Base-by-base conservation (phyloP, 2,797 vertebrate species). In the Lerista edwardsae region DNA sequence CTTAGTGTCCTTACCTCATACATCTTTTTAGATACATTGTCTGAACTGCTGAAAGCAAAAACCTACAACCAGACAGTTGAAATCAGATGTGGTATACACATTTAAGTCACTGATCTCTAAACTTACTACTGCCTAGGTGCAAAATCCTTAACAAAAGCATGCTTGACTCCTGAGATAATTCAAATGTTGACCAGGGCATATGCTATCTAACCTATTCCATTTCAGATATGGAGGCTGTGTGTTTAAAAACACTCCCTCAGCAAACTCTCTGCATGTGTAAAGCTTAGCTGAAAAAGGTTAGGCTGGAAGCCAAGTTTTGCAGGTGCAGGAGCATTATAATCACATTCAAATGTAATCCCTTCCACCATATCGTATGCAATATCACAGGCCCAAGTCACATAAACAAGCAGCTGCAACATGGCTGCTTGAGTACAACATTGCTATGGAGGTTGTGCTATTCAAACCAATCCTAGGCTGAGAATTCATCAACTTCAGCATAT, bases 1-100 rank as follows among this genome's bases (percentile, higher is more conserved):
- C 79, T 91, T 91, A 92, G 91, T 81, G 88, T 87, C 93, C 19
- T 55, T 86, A 93, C 85, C 51, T 94, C 93, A 59, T 71, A 87
- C 87, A 92, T 90, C 86, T 90, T 41, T 15, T 82, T 85, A 90
- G 61, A 92, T 78, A 74, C 57, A 90, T 81, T 80, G 91, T 90
- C 89, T 29, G 23, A 84, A 82, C 93, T 92, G 86, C 88, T 86
- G 84, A 94, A 95, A 90, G 51, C 62, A 55, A 3, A 41, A 27
- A 4, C 27, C 2, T 59, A 68, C 74, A 71, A 57, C 55, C 76
- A 89, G 91, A 87, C 39, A 91, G 74, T 84, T 94, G 90, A 94
- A 91, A 91, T 92, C 84, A 78, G 57, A 87, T 90, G 79, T 89
- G 41, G 27, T n/a, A 15, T 6, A 19, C 10, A n/a, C 29, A 61